Conservation (phyloP, 2,888 invertebrate genomes). For the Cryptosula pallasiana region DNA sequence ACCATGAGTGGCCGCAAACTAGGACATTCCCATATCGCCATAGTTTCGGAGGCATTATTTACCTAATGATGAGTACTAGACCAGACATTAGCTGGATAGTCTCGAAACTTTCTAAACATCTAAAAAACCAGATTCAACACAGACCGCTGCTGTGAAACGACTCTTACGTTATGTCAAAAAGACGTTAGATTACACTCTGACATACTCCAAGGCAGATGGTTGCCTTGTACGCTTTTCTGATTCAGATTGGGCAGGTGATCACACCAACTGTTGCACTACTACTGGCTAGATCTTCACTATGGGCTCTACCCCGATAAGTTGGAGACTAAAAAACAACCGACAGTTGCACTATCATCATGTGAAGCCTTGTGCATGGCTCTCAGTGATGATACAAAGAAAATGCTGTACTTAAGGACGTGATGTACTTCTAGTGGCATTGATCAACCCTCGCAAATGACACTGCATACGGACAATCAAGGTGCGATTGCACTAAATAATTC, state of each 20-base stretch:
- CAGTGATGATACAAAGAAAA: background rate
- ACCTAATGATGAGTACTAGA: background rate
- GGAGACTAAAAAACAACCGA: background rate
- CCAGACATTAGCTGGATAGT: conserved; percentile 10
- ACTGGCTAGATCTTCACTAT: background rate
- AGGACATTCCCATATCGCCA: background rate
- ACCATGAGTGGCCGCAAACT: background rate
- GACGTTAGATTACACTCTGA: background rate
- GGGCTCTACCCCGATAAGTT: background rate
- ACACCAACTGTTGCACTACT: background rate
- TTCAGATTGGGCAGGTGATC: conserved; percentile 1
- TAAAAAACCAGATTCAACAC: background rate
- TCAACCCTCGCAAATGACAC: background rate
- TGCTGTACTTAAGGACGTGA: background rate
- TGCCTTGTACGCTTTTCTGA: background rate
- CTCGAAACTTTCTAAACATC: background rate
- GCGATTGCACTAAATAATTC: background rate
- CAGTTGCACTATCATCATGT: background rate
- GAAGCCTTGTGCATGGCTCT: background rate
- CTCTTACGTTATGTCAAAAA: background rate
- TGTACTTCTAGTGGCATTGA: background rate
- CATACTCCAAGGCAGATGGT: background rate
- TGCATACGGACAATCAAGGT: background rate
- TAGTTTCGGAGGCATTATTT: background rate
- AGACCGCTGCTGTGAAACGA: background rate